Evolutionary conservation across 2,888 invertebrate species (phyloP).

Genomic region (Hydroisotoma schaefferi): DNA sequence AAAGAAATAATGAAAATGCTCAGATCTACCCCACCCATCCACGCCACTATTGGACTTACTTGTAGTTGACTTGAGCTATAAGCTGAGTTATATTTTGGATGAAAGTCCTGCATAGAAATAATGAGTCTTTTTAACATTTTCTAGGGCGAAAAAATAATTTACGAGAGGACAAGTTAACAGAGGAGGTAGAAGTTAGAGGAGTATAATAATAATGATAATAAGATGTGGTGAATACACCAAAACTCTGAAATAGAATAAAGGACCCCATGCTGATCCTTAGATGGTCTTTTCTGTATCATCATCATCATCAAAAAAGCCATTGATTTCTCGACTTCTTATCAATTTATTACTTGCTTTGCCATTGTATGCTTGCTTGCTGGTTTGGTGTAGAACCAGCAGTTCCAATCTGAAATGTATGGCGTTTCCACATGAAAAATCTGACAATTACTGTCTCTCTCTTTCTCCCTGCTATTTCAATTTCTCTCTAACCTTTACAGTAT

Average conservation of each 20-base stretch:
- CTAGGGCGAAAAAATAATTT: constrained; percentile 41
- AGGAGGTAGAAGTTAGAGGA: constrained; percentile 1
- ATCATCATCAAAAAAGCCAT: constrained; percentile 21
- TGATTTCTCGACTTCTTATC: constrained; percentile 33
- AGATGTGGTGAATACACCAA: background rate
- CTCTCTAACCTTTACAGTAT: background rate
- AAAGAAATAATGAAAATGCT: no score
- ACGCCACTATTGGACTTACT: no score
- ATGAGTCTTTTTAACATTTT: constrained; percentile 33
- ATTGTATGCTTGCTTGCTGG: background rate
- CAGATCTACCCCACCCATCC: no score
- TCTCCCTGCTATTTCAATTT: background rate
- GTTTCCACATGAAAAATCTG: constrained; percentile 12
- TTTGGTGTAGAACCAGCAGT: no score
- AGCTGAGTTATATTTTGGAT: no score
- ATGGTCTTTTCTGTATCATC: constrained; percentile 21
- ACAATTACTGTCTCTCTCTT: constrained; percentile 10
- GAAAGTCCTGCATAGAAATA: constrained; percentile 15
- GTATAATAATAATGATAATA: background rate
- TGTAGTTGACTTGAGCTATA: no score
- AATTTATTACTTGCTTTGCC: constrained; percentile 28
- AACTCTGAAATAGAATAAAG: background rate
- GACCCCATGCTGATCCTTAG: constrained; percentile 9
- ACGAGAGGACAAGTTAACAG: constrained; percentile 7
- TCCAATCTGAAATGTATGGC: background rate